Conservation (phyloP, 2,888 invertebrate genomes). For the Epinotia nisella region DNA sequence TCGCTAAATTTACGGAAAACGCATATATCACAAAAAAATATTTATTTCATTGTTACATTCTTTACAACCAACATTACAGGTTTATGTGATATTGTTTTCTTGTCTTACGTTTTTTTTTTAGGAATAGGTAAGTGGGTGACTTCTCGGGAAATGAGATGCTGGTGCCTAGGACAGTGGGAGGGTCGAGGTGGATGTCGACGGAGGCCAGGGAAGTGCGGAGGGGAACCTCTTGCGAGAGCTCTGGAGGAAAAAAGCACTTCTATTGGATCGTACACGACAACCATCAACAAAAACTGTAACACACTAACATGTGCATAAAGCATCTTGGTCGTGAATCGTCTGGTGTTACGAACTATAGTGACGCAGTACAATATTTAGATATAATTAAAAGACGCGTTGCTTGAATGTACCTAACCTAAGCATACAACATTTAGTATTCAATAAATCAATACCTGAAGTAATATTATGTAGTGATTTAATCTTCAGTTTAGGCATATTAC, state of each 20-base stretch:
- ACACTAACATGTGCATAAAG: neutral
- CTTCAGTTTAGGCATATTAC: no score
- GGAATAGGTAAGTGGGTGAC: conserved; percentile 63
- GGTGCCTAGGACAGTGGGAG: conserved; percentile 49
- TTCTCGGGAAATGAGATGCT: conserved; percentile 48
- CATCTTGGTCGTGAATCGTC: neutral
- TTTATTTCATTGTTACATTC: conserved; percentile 58
- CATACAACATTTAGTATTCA: conserved; percentile 1
- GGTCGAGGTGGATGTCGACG: conserved; percentile 66
- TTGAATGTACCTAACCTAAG: neutral
- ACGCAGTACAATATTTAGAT: neutral
- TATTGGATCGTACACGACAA: conserved; percentile 15
- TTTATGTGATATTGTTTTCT: conserved; percentile 53
- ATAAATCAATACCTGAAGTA: conserved; percentile 13
- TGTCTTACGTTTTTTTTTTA: conserved; percentile 55
- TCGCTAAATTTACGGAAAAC: conserved; percentile 49
- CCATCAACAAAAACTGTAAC: neutral
- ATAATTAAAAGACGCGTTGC: neutral
- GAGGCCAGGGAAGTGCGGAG: conserved; percentile 72
- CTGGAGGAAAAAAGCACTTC: conserved; percentile 59
- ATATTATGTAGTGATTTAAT: no score
- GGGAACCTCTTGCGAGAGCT: conserved; percentile 59
- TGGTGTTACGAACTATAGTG: neutral
- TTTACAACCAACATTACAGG: conserved; percentile 48
- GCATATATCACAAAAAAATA: conserved; percentile 50